phyloP scores from a whole-genome alignment of 1,140 invertebrate genomes.

The Heterodera carotae region DNA sequence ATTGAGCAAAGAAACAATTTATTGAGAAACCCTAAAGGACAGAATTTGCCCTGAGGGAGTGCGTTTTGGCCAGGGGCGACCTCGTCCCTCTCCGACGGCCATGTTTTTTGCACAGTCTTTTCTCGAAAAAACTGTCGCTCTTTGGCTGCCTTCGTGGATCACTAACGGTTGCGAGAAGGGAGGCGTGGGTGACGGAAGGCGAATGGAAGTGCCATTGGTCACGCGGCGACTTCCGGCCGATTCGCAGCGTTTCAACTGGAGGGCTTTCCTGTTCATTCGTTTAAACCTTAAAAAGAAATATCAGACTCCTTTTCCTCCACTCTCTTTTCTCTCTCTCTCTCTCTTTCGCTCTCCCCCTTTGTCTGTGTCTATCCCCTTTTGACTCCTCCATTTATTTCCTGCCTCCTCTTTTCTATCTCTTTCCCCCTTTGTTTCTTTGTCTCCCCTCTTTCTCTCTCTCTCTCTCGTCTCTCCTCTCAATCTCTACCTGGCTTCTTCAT shows the following conservation, averaged over 20 bases:
- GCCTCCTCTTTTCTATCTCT: too few relatives aligned
- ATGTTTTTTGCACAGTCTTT: neutral
- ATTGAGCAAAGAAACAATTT: too few relatives aligned
- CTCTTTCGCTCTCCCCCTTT: too few relatives aligned
- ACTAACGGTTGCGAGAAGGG: slow-evolving; percentile 3
- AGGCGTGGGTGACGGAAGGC: neutral
- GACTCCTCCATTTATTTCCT: too few relatives aligned
- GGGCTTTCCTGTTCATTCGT: neutral
- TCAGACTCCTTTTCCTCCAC: too few relatives aligned
- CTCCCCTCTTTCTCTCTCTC: too few relatives aligned
- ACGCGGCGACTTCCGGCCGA: neutral
- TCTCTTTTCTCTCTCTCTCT: too few relatives aligned
- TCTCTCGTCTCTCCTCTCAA: too few relatives aligned
- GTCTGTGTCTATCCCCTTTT: too few relatives aligned
- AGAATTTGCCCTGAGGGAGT: neutral
- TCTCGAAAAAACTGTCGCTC: neutral
- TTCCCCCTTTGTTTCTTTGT: too few relatives aligned
- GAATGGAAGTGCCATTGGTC: neutral
- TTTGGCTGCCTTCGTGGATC: neutral
- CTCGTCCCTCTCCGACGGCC: neutral
- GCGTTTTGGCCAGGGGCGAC: slow-evolving; percentile 1
- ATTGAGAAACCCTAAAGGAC: neutral
- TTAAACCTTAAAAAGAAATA: neutral
- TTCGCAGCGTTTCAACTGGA: slow-evolving; percentile 8
- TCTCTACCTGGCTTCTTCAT: slow-evolving; percentile 3